These are phyloP conservation scores for Harpegnathos saltator DNA, from an alignment of 1,140 invertebrate species.

Conservation along the genomic window DNA sequence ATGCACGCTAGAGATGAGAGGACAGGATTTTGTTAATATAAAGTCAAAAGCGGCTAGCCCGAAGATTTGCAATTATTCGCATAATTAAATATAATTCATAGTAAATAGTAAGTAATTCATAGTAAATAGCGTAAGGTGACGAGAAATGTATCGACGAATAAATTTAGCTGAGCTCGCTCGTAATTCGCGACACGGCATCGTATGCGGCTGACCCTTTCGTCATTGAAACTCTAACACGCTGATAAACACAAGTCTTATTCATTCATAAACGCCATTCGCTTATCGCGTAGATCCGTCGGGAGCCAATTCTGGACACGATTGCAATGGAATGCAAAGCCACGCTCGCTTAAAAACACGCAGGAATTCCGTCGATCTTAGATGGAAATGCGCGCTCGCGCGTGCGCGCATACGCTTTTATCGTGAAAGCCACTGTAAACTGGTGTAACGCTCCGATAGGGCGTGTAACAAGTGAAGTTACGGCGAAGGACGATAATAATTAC, in stretches of 20 bases:
- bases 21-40: neutral
- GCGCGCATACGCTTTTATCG: constrained; percentile 12
- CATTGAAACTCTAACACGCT: constrained; percentile 50
- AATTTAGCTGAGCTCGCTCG: constrained; percentile 26
- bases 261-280: constrained; percentile 41
- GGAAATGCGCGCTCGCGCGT: neutral
- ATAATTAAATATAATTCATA: constrained; percentile 51
- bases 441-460: constrained; percentile 41
- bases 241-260: constrained; percentile 42
- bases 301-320: constrained; percentile 38
- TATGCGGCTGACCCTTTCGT: constrained; percentile 37
- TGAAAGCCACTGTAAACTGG: constrained; percentile 12
- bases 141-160: constrained; percentile 5
- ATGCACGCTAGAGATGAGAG: neutral
- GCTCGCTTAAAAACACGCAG: constrained; percentile 36
- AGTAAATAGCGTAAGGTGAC: constrained; percentile 22
- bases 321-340: constrained; percentile 22
- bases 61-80: constrained; percentile 29
- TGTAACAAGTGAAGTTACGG: constrained; percentile 44
- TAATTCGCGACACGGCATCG: constrained; percentile 37
- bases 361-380: constrained; percentile 26
- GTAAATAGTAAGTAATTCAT: too few relatives aligned
- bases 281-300: constrained; percentile 33
- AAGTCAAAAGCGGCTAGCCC: neutral
- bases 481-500: constrained; percentile 50